Evolutionary conservation across 1,140 invertebrate species (phyloP).

Genomic region (Linepithema humile): DNA sequence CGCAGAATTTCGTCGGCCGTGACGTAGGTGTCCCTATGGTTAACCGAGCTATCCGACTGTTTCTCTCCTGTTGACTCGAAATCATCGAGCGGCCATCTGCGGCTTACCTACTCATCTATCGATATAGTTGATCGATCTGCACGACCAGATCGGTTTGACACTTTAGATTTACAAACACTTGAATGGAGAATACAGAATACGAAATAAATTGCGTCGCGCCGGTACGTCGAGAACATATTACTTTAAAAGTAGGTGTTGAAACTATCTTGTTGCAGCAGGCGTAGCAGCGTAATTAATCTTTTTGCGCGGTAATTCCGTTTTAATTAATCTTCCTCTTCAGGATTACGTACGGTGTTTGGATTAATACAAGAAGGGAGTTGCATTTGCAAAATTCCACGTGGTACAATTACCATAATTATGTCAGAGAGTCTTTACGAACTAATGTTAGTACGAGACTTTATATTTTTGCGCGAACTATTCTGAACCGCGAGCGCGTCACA

Average conservation of each 20-base stretch:
- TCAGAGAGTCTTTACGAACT: constrained; percentile 41
- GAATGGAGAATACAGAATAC: background rate
- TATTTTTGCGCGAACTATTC: constrained; percentile 13
- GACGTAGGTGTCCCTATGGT: constrained; percentile 69
- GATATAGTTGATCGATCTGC: background rate
- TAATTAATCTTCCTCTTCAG: constrained; percentile 53
- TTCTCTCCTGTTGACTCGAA: constrained; percentile 43
- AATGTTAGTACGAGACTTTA: constrained; percentile 23
- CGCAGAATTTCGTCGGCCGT: constrained; percentile 65
- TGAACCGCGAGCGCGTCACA: constrained; percentile 6
- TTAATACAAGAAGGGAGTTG: constrained; percentile 32
- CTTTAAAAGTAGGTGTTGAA: constrained; percentile 38
- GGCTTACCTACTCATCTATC: constrained; percentile 29
- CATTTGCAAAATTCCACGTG: constrained; percentile 32
- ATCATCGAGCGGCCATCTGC: constrained; percentile 46
- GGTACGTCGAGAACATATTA: background rate
- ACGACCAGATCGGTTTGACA: background rate
- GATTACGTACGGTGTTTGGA: constrained; percentile 35
- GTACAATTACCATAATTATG: constrained; percentile 37
- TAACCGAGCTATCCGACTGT: constrained; percentile 63
- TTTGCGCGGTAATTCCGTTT: constrained; percentile 40
- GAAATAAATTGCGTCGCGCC: background rate
- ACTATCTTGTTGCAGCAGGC: background rate
- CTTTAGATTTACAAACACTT: background rate
- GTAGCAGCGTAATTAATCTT: constrained; percentile 31